phyloP scores from a whole-genome alignment of 2,888 invertebrate species.

The Lutraria lutraria region DNA sequence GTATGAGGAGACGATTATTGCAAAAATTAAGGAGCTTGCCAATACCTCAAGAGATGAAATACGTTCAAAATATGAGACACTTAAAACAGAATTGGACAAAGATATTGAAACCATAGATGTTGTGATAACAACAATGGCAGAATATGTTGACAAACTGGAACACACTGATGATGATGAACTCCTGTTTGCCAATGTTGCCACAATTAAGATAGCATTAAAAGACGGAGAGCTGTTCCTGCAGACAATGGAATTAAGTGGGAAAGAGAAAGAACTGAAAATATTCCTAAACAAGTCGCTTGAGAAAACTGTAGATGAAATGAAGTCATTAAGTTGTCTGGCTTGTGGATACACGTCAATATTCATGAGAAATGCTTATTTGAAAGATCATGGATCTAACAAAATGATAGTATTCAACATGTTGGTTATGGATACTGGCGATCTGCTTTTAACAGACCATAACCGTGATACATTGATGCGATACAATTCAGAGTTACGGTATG shows the following conservation, averaged over 20 bases:
- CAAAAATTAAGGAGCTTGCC: conserved; percentile 26
- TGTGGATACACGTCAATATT: too few relatives aligned
- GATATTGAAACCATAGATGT: conserved; percentile 4
- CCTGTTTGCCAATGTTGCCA: conserved; percentile 18
- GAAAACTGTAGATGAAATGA: too few relatives aligned
- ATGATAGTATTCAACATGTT: conserved; percentile 14
- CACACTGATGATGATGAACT: conserved; percentile 12
- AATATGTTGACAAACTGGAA: conserved; percentile 14
- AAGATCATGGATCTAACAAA: too few relatives aligned
- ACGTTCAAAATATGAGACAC: too few relatives aligned
- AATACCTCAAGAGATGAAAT: too few relatives aligned
- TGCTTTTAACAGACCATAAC: conserved; percentile 13
- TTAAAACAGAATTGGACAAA: too few relatives aligned
- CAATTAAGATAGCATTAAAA: conserved; percentile 12
- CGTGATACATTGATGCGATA: background rate
- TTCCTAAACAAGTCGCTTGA: too few relatives aligned
- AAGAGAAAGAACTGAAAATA: too few relatives aligned
- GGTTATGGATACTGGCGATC: conserved; percentile 11
- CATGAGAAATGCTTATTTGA: too few relatives aligned
- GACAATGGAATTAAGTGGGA: conserved; percentile 23
- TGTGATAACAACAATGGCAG: conserved; percentile 4
- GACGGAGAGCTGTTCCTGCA: conserved; percentile 20
- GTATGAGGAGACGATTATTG: conserved; percentile 22
- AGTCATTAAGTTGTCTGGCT: too few relatives aligned
- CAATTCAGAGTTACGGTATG: too few relatives aligned